A percentile compares a stretch with the other conserved stretches of the same genome.
phyloP scores from a whole-genome alignment of 2,888 invertebrate species.

The Teinopalpus imperialis region DNA sequence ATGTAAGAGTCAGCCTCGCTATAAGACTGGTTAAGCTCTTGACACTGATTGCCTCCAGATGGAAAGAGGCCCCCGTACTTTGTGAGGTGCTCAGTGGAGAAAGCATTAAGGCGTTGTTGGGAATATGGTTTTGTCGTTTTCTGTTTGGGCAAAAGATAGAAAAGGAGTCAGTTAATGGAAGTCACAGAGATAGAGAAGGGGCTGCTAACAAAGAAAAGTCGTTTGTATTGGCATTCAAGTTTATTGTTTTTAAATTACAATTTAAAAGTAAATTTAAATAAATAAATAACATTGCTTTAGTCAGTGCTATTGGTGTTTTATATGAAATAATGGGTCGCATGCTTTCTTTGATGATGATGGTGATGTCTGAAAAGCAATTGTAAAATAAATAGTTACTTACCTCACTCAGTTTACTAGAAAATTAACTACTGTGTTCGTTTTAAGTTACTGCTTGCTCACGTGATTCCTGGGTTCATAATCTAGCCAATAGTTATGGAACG shows the following conservation, averaged over 20 bases:
- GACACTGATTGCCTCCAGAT: constrained; percentile 73
- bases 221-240: constrained; percentile 1
- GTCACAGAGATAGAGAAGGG: constrained; percentile 5
- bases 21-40: constrained; percentile 73
- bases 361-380: constrained; percentile 69
- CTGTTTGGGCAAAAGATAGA: constrained; percentile 73
- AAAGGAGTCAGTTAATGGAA: constrained; percentile 47
- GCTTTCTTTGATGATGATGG: constrained; percentile 66
- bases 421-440: too few relatives aligned
- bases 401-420: constrained; percentile 28
- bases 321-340: constrained; percentile 63
- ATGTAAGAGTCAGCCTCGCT: constrained; percentile 76
- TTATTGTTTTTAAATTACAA: constrained; percentile 19
- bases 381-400: constrained; percentile 51
- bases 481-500: too few relatives aligned
- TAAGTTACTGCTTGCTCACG: not conserved
- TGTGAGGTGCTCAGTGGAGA: constrained; percentile 76
- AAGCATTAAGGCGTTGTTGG: constrained; percentile 78
- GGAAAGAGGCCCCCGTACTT: constrained; percentile 77
- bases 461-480: too few relatives aligned
- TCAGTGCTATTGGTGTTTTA: constrained; percentile 37
- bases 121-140: constrained; percentile 79
- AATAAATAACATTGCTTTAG: constrained; percentile 25
- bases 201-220: constrained; percentile 10
- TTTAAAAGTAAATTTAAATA: constrained; percentile 25